Evolutionary conservation across 1,140 invertebrate genomes (phyloP), one percentile per base, ranked within the genome.

Genomic region (Sycophila sp.): DNA sequence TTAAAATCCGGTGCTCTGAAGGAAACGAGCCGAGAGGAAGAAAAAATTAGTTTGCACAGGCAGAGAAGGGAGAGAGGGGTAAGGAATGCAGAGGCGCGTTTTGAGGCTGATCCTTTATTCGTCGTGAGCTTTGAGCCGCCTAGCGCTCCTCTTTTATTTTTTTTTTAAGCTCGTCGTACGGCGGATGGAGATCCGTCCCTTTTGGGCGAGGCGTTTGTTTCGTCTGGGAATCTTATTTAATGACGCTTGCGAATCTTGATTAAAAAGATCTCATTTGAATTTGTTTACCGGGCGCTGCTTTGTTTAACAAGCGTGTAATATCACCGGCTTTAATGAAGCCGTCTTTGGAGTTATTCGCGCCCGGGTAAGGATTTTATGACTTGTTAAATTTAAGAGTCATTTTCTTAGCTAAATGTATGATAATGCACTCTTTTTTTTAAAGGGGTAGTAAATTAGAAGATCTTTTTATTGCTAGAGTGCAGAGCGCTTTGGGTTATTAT

Each of bases 1-100:
- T 63, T 62, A 63, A 69, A 69, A 69, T 62, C 49, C 24, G 6
- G 13, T 24, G 30, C 22, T 58, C 49, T 47, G 49, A 26, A 51
- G 58, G 51, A n/a, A 26, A 1, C 2, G 19, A 13, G 2, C 30
- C 22, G 49, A 19, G n/a, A 19, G 36, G n/a, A 49, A 36, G 49
- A 53, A 42, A 15, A 15, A 53, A 65, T 65, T 53, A 65, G 47
- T 66, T 42, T 49, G 28, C 40, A 4, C 15, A 8, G n/a, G n/a
- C n/a, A n/a, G n/a, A n/a, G n/a, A n/a, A n/a, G n/a, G n/a, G n/a
- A n/a, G n/a, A n/a, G n/a, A n/a, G n/a, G n/a, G n/a, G n/a, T n/a
- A n/a, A n/a, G n/a, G n/a, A n/a, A n/a, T n/a, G n/a, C n/a, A n/a
- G n/a, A n/a, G n/a, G n/a, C n/a, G n/a, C n/a, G n/a, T n/a, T n/a